Evolutionary conservation across 1,140 invertebrate genomes (phyloP), one percentile per base, ranked within the genome.

Genomic region (Drosophila sulfurigaster): DNA sequence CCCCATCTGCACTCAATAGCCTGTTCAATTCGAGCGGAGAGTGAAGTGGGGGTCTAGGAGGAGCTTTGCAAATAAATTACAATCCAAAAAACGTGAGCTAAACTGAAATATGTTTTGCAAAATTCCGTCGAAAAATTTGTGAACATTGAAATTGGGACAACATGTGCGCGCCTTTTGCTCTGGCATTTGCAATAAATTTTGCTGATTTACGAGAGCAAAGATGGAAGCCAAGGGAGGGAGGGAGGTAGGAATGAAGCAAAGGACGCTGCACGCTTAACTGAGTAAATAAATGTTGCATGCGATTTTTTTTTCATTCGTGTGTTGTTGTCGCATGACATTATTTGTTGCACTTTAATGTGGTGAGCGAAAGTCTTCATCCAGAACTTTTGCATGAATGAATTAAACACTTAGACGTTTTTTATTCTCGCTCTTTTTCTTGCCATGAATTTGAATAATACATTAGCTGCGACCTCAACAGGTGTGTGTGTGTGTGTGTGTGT

Each of bases 201-300:
- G 15, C 73, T 87, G 83, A 87, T 87, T 87, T 87, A 87, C 82
- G 80, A 69, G 75, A 73, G 65, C 49, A 71, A 38, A 38, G 35
- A 38, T 38, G 35, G 35, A 1, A 38, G 35, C 35, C 7, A 8
- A 38, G 35, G 70, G 71, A 64, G 57, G 71, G 52, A 30, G 46
- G 30, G 7, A 65, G n/a, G 11, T 38, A 48, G 56, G 25, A 32
- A 35, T 13, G 32, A 52, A 49, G 30, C 20, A 25, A 25, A 25
- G 45, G 15, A 13, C 30, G 57, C 52, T 59, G 51, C 54, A 75
- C 79, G 79, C 82, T 79, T 79, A 82, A 87, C 75, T 79, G 82
- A 86, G 79, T 82, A 68, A 88, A 82, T 88, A 88, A 88, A 87
- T 88, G 80, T 78, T 82, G 73, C 66, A 80, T 82, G 71, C 35